Base-by-base conservation (phyloP, 53 echinoderm and acorn worm genomes). In the Crossaster papposus region DNA sequence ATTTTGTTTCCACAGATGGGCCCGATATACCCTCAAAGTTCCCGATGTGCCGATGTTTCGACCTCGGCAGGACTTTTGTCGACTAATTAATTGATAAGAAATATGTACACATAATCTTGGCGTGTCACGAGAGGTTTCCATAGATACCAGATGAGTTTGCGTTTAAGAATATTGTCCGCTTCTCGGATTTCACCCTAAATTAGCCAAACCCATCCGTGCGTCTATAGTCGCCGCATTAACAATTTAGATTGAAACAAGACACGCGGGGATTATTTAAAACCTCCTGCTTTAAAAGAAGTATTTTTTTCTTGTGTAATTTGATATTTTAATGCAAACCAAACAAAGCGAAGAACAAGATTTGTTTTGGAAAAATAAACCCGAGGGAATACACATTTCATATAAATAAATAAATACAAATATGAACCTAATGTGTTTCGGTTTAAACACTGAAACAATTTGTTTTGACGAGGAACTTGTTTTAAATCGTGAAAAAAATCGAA, bases 241-340 rank as follows among this genome's bases (percentile, higher is more conserved):
- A 74, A 78, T 78, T 78, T 26, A 51, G 29, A 78, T 22, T 78
- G 79, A 78, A 78, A 78, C 79, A 26, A 78, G 44, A 78, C 52
- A 50, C 51, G 51, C n/a, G 23, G n/a, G 3, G 8, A 78, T 78
- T 78, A 22, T 51, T 52, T 7, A 44, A 44, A 51, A 51, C 53
- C 6, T 17, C 53, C 6, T 17, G 53, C 52, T 51, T 50, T 34
- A 77, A 78, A 51, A 74, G 35, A 52, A n/a, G n/a, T 26, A 29
- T 12, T 14, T 33, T 33, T 78, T 78, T 44, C 17, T 22, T 37
- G 53, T 50, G 79, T 24, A 78, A 78, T 52, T 78, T 50, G 79
- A 78, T 78, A 78, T 32, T 74, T 74, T 34, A 74, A 32, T 74
- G 75, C 8, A 18, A 34, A 74, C 23, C 34, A 35, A 35, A 13